These are phyloP conservation scores for Littorina saxatilis DNA, from an alignment of 1,140 invertebrate genomes.

Conservation along the genomic window DNA sequence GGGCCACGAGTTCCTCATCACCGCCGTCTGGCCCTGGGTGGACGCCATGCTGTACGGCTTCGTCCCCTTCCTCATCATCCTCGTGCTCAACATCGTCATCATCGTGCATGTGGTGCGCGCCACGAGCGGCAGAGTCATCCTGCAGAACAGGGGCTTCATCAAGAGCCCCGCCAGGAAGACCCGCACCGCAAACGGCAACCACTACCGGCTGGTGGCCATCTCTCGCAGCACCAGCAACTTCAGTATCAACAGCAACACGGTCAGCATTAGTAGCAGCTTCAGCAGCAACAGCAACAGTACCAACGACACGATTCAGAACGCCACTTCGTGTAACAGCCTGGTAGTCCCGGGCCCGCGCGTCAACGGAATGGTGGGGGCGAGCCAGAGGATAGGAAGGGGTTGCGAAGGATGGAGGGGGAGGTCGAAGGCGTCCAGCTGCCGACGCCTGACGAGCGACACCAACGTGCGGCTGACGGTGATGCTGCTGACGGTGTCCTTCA, in stretches of 20 bases:
- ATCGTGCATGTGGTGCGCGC: slow-evolving; percentile 45
- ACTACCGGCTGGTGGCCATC: background rate
- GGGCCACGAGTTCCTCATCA: slow-evolving; percentile 55
- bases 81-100: slow-evolving; percentile 67
- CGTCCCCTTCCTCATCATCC: slow-evolving; percentile 65
- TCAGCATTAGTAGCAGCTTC: slow-evolving; percentile 10
- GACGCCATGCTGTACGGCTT: slow-evolving; percentile 71
- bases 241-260: slow-evolving; percentile 6
- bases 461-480: slow-evolving; percentile 65
- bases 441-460: slow-evolving; percentile 28
- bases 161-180: background rate
- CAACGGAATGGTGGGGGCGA: background rate
- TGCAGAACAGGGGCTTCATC: slow-evolving; percentile 28
- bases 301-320: too few species aligned
- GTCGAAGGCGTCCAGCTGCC: background rate
- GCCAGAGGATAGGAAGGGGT: too few species aligned
- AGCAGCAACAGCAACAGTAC: too few species aligned
- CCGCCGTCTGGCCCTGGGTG: slow-evolving; percentile 70
- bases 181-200: background rate
- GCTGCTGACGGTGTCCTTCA: slow-evolving; percentile 70
- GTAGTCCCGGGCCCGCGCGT: background rate
- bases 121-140: slow-evolving; percentile 17
- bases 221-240: background rate
- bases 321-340: background rate
- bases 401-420: background rate